phyloP scores from a whole-genome alignment of 2,113 vertebrate genomes.

The Urocitellus parryii region DNA sequence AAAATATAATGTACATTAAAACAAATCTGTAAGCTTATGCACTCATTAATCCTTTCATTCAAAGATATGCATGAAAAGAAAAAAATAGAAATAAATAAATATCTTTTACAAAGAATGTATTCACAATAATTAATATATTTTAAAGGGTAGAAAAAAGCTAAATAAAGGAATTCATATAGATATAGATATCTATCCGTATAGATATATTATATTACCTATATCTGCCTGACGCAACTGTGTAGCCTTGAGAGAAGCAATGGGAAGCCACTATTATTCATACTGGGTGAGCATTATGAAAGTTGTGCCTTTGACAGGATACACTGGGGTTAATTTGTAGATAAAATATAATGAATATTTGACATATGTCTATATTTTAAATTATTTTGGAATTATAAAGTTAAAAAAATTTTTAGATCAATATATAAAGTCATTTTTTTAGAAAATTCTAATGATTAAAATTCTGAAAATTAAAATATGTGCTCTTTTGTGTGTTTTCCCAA shows the following conservation, averaged over 20 bases:
- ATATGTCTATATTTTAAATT: too few species aligned
- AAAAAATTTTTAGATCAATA: too few species aligned
- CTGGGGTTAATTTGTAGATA: neutral
- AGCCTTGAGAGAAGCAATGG: neutral
- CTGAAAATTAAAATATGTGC: neutral
- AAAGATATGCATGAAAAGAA: neutral
- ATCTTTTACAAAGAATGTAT: neutral
- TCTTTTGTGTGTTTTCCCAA: neutral
- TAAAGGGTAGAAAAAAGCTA: neutral
- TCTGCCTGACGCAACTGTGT: neutral
- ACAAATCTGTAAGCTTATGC: neutral
- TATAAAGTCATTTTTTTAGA: too few species aligned
- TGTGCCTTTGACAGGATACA: neutral
- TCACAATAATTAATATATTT: neutral
- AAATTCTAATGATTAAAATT: neutral
- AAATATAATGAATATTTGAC: neutral
- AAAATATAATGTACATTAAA: neutral
- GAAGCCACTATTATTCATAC: neutral
- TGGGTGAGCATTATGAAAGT: neutral
- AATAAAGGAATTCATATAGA: neutral
- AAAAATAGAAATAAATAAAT: neutral
- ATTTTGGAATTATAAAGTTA: too few species aligned
- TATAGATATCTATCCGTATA: neutral
- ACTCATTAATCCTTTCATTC: neutral
- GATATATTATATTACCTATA: neutral